Conservation (phyloP, 2,888 invertebrate genomes). For the Elysia crispata region DNA sequence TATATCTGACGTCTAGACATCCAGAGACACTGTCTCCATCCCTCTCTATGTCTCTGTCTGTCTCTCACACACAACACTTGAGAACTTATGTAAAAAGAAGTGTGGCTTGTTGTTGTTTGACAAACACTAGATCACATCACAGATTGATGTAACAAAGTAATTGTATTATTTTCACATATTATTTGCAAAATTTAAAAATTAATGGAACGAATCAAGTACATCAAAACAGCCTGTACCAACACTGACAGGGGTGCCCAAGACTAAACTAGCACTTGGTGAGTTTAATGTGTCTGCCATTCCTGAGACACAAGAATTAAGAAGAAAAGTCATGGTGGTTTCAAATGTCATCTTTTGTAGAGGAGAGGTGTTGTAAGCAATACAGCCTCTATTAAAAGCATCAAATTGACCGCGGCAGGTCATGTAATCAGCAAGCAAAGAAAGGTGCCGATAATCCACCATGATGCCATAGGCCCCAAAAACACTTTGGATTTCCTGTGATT, state of each 20-base stretch:
- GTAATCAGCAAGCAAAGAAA: constrained; percentile 95
- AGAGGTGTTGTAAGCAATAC: constrained; percentile 93
- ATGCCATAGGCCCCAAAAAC: constrained; percentile 99
- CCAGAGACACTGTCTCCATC: too few relatives aligned
- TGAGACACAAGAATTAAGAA: constrained; percentile 86
- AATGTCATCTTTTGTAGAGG: constrained; percentile 99
- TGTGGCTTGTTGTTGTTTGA: too few relatives aligned
- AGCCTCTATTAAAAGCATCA: constrained; percentile 92
- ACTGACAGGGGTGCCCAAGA: constrained; percentile 88
- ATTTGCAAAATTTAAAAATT: too few relatives aligned
- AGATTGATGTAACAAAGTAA: too few relatives aligned
- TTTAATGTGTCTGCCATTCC: constrained; percentile 86
- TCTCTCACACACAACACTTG: too few relatives aligned
- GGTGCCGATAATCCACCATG: constrained; percentile 94
- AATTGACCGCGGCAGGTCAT: constrained; percentile 97
- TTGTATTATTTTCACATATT: too few relatives aligned
- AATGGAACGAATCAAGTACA: constrained; percentile 60
- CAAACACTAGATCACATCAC: too few relatives aligned
- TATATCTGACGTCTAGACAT: too few relatives aligned
- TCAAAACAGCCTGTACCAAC: constrained; percentile 90
- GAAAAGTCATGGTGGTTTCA: constrained; percentile 92
- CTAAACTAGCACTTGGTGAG: constrained; percentile 91
- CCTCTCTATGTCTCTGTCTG: too few relatives aligned
- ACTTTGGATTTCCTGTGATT: constrained; percentile 88
- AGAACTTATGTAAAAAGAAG: too few relatives aligned